Percentiles rank a stretch among this genome's conserved stretches.
Conservation (phyloP, 1,140 invertebrate species). For the Papilio helenus region DNA sequence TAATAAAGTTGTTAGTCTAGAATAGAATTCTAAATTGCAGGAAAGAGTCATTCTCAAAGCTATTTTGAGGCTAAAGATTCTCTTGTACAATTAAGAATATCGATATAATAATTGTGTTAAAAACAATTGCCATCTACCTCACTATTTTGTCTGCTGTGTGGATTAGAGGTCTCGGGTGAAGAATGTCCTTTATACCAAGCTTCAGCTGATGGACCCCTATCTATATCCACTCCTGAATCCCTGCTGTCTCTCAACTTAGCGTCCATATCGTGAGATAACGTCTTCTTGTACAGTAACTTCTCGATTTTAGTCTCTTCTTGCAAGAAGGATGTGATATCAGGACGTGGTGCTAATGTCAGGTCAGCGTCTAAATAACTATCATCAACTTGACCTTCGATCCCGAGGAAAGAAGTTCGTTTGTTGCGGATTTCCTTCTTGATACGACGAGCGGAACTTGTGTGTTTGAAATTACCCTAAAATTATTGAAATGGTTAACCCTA, state of each 20-base stretch:
- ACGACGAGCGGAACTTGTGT: slow-evolving; percentile 91
- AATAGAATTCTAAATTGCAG: no score
- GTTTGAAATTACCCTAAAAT: slow-evolving; percentile 84
- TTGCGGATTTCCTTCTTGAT: slow-evolving; percentile 93
- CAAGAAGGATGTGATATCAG: slow-evolving; percentile 90
- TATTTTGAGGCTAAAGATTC: no score
- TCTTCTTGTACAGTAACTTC: slow-evolving; percentile 87
- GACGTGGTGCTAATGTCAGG: slow-evolving; percentile 88
- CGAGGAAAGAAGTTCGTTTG: slow-evolving; percentile 93
- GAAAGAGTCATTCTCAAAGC: no score
- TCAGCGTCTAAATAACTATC: slow-evolving; percentile 87
- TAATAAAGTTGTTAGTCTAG: no score
- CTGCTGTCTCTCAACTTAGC: slow-evolving; percentile 85
- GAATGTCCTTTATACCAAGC: slow-evolving; percentile 85
- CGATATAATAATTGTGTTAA: no score
- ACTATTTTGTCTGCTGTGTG: slow-evolving; percentile 90
- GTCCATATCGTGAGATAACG: slow-evolving; percentile 83
- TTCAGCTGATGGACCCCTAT: slow-evolving; percentile 84
- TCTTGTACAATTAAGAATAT: no score
- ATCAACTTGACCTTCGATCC: slow-evolving; percentile 90
- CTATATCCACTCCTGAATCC: slow-evolving; percentile 90
- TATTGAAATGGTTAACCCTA: neutral
- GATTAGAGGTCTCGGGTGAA: slow-evolving; percentile 85
- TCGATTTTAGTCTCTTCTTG: slow-evolving; percentile 91
- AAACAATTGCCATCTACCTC: slow-evolving; percentile 78